Conservation (phyloP, 1,140 invertebrate species). For the Heliconius hewitsoni region DNA sequence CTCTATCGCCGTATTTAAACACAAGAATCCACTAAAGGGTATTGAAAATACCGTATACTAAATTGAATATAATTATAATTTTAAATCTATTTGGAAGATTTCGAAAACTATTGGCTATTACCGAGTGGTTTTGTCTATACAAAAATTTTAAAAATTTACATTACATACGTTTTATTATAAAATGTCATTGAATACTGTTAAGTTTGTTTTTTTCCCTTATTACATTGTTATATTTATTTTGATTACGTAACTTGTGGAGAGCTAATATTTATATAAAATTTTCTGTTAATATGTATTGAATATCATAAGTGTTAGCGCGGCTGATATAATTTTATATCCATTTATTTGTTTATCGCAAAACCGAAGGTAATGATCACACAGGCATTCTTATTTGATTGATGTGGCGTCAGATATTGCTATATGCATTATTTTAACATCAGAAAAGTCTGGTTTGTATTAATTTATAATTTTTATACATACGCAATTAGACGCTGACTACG, state of each 20-base stretch:
- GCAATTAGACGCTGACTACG: neutral
- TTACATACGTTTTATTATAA: neutral
- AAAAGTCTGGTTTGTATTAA: no score
- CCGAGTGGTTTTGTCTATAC: no score
- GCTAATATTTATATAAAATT: neutral
- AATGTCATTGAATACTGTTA: neutral
- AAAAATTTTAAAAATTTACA: no score
- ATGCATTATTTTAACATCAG: no score
- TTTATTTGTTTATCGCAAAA: neutral
- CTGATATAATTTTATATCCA: no score
- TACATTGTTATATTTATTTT: neutral
- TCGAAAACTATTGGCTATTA: no score
- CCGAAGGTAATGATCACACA: neutral
- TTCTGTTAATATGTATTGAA: no score
- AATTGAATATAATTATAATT: no score
- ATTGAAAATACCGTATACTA: neutral
- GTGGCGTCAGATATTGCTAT: neutral
- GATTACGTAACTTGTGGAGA: neutral
- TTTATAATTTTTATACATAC: neutral
- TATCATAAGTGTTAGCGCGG: no score
- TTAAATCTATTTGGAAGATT: no score
- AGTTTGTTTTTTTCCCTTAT: neutral
- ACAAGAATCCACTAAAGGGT: neutral
- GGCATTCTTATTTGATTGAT: neutral
- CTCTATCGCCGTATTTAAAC: neutral